These are phyloP conservation scores for Pecten maximus DNA, from an alignment of 2,888 invertebrate genomes.

Conservation along the genomic window DNA sequence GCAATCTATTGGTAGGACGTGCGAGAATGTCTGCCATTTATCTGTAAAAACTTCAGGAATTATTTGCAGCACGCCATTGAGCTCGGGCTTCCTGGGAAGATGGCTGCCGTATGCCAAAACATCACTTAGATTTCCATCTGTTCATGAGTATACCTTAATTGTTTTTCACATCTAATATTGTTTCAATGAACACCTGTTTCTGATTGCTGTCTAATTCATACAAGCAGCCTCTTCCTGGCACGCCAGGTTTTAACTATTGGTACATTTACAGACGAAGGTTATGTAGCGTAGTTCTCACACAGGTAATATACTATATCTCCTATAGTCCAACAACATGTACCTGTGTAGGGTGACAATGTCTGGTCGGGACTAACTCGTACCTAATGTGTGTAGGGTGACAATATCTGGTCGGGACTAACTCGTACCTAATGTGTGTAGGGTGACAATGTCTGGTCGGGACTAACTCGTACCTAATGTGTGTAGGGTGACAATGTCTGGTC, in stretches of 20 bases:
- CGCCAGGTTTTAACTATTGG: neutral
- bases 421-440: too few relatives aligned
- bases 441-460: too few relatives aligned
- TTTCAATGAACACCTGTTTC: slow-evolving; percentile 33
- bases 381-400: too few relatives aligned
- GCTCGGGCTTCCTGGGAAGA: slow-evolving; percentile 16
- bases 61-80: slow-evolving; percentile 33
- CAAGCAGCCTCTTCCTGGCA: slow-evolving; percentile 28
- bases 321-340: too few relatives aligned
- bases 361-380: too few relatives aligned
- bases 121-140: slow-evolving; percentile 33
- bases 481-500: too few relatives aligned
- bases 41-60: neutral
- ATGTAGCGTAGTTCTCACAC: slow-evolving; percentile 7
- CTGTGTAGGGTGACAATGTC: too few relatives aligned
- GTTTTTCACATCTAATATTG: slow-evolving; percentile 35
- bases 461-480: too few relatives aligned
- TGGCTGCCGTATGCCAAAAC: neutral
- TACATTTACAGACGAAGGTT: neutral
- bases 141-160: neutral
- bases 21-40: neutral
- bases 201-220: slow-evolving; percentile 17
- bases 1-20: neutral
- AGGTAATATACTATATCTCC: too few relatives aligned
- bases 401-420: too few relatives aligned